A percentile compares a stretch with the other conserved stretches of the same genome.
These are phyloP conservation scores for Plodia interpunctella DNA, from an alignment of 1,140 invertebrate genomes.

Conservation along the genomic window DNA sequence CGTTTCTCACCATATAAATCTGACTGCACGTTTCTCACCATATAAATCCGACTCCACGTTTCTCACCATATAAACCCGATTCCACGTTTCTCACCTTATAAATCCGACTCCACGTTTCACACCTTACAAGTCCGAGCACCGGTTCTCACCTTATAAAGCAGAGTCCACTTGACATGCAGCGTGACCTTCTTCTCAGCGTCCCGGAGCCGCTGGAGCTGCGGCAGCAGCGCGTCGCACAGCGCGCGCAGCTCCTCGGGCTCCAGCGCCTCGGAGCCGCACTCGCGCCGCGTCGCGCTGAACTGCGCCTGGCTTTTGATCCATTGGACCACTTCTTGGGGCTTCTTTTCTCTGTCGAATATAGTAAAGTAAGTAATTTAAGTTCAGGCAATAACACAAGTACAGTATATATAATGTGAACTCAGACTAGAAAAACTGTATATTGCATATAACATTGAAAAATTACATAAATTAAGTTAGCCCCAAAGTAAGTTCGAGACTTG, in stretches of 20 bases:
- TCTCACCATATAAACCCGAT: background rate
- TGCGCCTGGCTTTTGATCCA: conserved; percentile 87
- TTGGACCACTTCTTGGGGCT: conserved; percentile 79
- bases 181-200: conserved; percentile 77
- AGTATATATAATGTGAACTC: no score
- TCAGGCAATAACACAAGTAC: no score
- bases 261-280: conserved; percentile 83
- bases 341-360: conserved; percentile 65
- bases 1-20: background rate
- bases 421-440: no score
- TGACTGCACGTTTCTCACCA: background rate
- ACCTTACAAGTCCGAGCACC: background rate
- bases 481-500: no score
- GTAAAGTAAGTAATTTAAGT: no score
- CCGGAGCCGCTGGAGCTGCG: conserved; percentile 51
- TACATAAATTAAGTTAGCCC: no score
- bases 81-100: conserved; percentile 66
- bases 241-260: conserved; percentile 82
- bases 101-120: conserved; percentile 80
- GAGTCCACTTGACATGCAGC: conserved; percentile 87
- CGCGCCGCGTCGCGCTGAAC: conserved; percentile 76
- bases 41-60: background rate
- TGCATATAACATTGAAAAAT: no score
- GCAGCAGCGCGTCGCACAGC: conserved; percentile 79
- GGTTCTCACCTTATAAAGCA: conserved; percentile 83